Percentiles rank a stretch among this genome's conserved stretches.
phyloP scores from a whole-genome alignment of 1,140 invertebrate genomes.

The Drosophila jambulina region DNA sequence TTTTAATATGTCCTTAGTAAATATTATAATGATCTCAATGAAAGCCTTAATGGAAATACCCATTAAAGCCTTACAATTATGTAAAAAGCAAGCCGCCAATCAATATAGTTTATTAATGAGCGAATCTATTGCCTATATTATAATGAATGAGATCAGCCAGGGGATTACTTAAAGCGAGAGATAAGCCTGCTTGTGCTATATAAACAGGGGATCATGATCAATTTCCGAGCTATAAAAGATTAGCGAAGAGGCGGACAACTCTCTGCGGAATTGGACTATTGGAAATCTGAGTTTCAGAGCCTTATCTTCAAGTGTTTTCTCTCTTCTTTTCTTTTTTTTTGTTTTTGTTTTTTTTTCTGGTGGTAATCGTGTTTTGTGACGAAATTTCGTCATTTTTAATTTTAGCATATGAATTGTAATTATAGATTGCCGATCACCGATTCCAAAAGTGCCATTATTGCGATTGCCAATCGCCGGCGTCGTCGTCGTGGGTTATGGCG shows the following conservation, averaged over 20 bases:
- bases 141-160: constrained; percentile 49
- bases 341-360: constrained; percentile 8
- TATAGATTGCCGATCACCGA: constrained; percentile 66
- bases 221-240: constrained; percentile 37
- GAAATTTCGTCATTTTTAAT: constrained; percentile 79
- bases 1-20: not conserved
- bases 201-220: constrained; percentile 30
- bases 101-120: constrained; percentile 42
- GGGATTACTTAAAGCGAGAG: constrained; percentile 27
- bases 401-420: constrained; percentile 73
- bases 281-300: constrained; percentile 33
- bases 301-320: constrained; percentile 36
- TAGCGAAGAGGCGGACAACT: not conserved
- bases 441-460: constrained; percentile 8
- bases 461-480: constrained; percentile 38
- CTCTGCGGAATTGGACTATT: constrained; percentile 8
- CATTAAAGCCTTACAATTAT: constrained; percentile 8
- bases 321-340: constrained; percentile 4
- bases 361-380: constrained; percentile 2
- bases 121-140: constrained; percentile 25
- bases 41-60: not conserved
- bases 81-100: constrained; percentile 15
- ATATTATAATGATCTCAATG: not conserved
- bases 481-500: constrained; percentile 18
- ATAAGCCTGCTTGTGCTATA: constrained; percentile 6